Evolutionary conservation across 1,140 invertebrate species (phyloP).

Genomic region (Campoletis sonorensis): DNA sequence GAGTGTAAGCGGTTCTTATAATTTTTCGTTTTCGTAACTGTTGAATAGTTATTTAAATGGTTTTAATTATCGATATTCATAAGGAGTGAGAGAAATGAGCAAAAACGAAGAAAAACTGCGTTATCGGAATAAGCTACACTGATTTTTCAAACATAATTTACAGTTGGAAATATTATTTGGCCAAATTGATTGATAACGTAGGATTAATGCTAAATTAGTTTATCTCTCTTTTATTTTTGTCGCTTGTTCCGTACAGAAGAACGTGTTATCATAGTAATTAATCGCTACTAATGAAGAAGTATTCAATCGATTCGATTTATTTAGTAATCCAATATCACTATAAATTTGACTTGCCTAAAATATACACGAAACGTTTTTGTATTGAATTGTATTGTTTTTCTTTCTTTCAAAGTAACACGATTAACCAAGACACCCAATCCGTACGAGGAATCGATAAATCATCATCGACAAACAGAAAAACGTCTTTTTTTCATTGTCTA

Average conservation of each 20-base stretch:
- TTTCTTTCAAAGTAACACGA: slow-evolving; percentile 68
- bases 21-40: too few relatives aligned
- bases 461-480: slow-evolving; percentile 64
- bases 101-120: too few relatives aligned
- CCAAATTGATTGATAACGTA: slow-evolving; percentile 56
- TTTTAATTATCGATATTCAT: too few relatives aligned
- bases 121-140: too few relatives aligned
- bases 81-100: too few relatives aligned
- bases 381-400: neutral
- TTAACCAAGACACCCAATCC: slow-evolving; percentile 66
- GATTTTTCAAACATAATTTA: neutral
- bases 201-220: slow-evolving; percentile 38
- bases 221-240: slow-evolving; percentile 69
- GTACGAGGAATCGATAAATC: slow-evolving; percentile 63
- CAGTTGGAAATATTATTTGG: neutral
- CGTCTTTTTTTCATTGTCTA: slow-evolving; percentile 44
- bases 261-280: slow-evolving; percentile 65
- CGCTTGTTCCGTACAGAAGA: slow-evolving; percentile 70
- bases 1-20: too few relatives aligned
- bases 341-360: slow-evolving; percentile 75
- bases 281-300: slow-evolving; percentile 70
- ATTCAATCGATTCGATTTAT: slow-evolving; percentile 68
- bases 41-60: too few relatives aligned
- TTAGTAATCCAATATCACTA: slow-evolving; percentile 70
- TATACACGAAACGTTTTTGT: slow-evolving; percentile 66